Base-by-base conservation (phyloP, 2,797 vertebrate genomes). In the Eutrigla gurnardus region DNA sequence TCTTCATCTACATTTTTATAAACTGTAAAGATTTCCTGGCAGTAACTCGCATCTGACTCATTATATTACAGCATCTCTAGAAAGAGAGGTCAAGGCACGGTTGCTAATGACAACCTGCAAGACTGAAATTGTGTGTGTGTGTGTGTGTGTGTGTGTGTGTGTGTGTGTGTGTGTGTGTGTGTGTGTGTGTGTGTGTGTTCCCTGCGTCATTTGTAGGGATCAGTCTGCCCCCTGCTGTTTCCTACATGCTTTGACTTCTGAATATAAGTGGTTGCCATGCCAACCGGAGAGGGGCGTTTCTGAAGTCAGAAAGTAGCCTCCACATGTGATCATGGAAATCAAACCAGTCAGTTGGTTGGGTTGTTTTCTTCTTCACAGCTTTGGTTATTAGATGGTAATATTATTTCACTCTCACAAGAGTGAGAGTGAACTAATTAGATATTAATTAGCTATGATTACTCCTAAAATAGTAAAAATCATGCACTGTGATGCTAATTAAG, bases 221-320 rank as follows among this genome's bases (percentile, higher is more conserved):
- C 78, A 86, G 91, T 88, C 89, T 25, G 93, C 93, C 94, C 91
- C 91, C 94, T 95, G 88, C 92, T 93, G 94, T 92, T 86, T 43
- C 60, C 58, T 65, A 55, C 62, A 83, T 73, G 73, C 62, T 81
- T 78, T 47, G 63, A 64, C 66, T 64, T 45, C 70, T 45, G 59
- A 71, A 59, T 78, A 67, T 53, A 66, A 50, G 68, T 35, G 68
- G 87, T 89, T 86, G 65, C 82, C 75, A 90, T 92, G 91, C 65
- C 88, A 85, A 90, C 89, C 4, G 2, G 53, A 35, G 68, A 54
- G 18, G 63, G 53, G 61, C 77, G 55, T 83, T 82, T 84, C 54
- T 87, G 73, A 80, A 81, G 68, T 54, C 67, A 74, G 73, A 61
- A 71, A 71, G 81, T 81, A 83, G 77, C 80, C 69, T 80, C 88